Conservation (phyloP, 2,797 vertebrate species). For the Enteromius argenteus region DNA sequence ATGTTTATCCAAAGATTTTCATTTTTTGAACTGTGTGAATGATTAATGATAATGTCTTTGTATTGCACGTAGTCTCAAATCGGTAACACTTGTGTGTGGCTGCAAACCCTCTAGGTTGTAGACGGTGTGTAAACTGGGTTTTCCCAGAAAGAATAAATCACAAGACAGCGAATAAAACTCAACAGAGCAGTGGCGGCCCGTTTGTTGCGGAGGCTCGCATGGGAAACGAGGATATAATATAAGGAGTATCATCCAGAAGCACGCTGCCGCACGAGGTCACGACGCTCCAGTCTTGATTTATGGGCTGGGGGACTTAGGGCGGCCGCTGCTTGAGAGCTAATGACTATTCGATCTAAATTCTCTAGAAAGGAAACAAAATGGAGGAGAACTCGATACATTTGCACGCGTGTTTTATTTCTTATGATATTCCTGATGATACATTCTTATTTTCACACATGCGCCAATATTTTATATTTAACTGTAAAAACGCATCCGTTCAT, state of each 20-base stretch:
- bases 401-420: conserved; percentile 27
- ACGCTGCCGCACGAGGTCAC: conserved; percentile 82
- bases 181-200: conserved; percentile 65
- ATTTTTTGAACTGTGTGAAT: background rate
- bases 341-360: conserved; percentile 81
- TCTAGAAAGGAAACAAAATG: conserved; percentile 66
- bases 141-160: conserved; percentile 75
- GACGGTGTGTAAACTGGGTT: conserved; percentile 58
- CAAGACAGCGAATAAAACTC: conserved; percentile 66
- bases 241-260: conserved; percentile 78
- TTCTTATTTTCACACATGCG: conserved; percentile 7
- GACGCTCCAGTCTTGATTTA: conserved; percentile 83
- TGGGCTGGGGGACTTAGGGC: conserved; percentile 79
- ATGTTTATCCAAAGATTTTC: background rate
- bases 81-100: conserved; percentile 41
- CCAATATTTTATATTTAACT: background rate
- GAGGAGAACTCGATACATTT: conserved; percentile 55
- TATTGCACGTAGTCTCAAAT: conserved; percentile 24
- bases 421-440: background rate
- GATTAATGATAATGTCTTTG: conserved; percentile 20
- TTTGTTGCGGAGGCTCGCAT: conserved; percentile 71
- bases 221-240: conserved; percentile 81
- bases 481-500: background rate
- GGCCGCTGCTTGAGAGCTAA: conserved; percentile 77
- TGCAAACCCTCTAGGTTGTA: conserved; percentile 61